These are phyloP conservation scores for Erebia ligea DNA, from an alignment of 2,888 invertebrate species.

Conservation along the genomic window DNA sequence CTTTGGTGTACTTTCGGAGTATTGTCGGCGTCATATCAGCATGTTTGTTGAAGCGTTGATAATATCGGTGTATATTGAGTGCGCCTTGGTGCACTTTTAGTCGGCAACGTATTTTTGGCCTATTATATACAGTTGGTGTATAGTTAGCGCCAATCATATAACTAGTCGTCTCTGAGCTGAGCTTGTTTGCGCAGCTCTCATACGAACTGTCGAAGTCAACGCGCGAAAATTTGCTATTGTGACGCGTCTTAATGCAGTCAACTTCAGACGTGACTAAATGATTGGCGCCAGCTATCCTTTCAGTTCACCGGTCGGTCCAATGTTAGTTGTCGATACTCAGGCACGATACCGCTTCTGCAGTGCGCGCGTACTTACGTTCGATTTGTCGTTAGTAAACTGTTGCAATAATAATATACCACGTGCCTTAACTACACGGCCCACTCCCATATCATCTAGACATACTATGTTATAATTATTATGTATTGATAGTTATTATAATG, in stretches of 20 bases:
- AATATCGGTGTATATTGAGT: background rate
- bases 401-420: slow-evolving; percentile 66
- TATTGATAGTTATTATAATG: slow-evolving; percentile 78
- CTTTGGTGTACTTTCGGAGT: slow-evolving; percentile 8
- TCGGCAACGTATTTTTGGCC: background rate
- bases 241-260: too few relatives aligned
- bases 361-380: slow-evolving; percentile 8
- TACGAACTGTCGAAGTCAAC: too few relatives aligned
- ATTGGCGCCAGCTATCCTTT: background rate
- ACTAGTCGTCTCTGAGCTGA: too few relatives aligned
- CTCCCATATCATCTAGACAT: slow-evolving; percentile 79
- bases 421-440: slow-evolving; percentile 79
- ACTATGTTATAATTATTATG: slow-evolving; percentile 64
- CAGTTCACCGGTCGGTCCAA: background rate
- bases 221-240: too few relatives aligned
- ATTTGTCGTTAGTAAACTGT: slow-evolving; percentile 45
- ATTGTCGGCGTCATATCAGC: background rate
- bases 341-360: slow-evolving; percentile 14
- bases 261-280: too few relatives aligned
- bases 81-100: background rate
- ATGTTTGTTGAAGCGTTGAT: background rate
- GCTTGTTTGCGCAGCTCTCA: too few relatives aligned
- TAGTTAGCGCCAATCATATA: too few relatives aligned
- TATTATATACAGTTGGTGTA: background rate
- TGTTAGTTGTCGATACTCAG: background rate